Base-by-base conservation (phyloP, 1,140 invertebrate species). In the Drosophila setifemur region DNA sequence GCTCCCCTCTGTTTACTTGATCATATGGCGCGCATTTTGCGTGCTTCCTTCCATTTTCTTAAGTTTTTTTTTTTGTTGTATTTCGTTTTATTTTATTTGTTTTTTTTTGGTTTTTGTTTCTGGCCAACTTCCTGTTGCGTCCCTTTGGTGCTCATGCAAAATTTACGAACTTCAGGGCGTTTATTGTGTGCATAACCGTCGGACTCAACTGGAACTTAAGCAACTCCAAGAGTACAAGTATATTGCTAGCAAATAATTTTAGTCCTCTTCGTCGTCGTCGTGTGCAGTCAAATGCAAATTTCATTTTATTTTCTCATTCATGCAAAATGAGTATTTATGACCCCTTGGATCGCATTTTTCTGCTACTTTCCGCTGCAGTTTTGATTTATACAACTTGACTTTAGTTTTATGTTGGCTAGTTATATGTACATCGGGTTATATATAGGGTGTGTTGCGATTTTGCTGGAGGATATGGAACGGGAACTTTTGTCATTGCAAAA, bases 141-240 rank as follows among this genome's bases (percentile, higher is more conserved):
- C 63, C 70, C 63, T 73, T 63, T 19, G 37, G 39, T 61, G 68
- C 73, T 71, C 72, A 72, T 74, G 76, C 42, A 73, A 81, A 81
- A 81, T 81, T 72, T 86, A 67, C 64, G 55, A 74, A 79, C 70
- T 79, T 73, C 83, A 47, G 55, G 64, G 53, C 74, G 66, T 86
- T 85, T 85, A 85, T 85, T 86, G 79, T 85, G 79, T 86, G 81
- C 79, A 85, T 75, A 85, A 79, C 75, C 72, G 74, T 82, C 71
- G 76, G 52, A 43, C 33, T 16, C 48, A 40, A 58, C 64, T n/a
- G n/a, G n/a, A n/a, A n/a, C 63, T 73, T 66, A 71, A 83, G 67
- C 55, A 79, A 66, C 70, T 61, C n/a, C n/a, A n/a, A n/a, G n/a
- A n/a, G n/a, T n/a, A n/a, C n/a, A n/a, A n/a, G 74, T 53, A 79